Conservation (phyloP, 2,113 vertebrate genomes). For the Tor tambroides region DNA sequence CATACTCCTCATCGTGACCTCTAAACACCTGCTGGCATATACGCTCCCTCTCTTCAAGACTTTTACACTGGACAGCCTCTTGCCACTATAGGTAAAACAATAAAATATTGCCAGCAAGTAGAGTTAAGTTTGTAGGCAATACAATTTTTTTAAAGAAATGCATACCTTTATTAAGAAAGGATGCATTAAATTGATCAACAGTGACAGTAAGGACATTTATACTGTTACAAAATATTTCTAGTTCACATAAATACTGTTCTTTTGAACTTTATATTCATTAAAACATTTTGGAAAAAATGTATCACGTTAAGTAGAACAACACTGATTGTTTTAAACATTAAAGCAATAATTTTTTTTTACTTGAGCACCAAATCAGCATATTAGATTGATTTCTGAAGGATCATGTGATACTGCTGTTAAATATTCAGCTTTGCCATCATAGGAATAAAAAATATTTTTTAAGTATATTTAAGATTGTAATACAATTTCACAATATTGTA, state of each 20-base stretch:
- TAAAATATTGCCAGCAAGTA: background rate
- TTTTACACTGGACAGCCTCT: conserved; percentile 35
- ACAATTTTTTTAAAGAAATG: background rate
- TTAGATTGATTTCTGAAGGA: background rate
- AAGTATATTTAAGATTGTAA: background rate
- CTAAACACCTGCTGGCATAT: conserved; percentile 81
- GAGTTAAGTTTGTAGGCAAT: background rate
- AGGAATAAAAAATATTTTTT: background rate
- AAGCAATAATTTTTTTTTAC: background rate
- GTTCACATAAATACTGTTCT: background rate
- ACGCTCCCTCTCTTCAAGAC: conserved; percentile 66
- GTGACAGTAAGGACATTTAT: background rate
- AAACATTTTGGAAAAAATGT: background rate
- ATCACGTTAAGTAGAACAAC: background rate
- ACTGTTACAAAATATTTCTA: background rate
- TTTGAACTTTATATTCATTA: background rate
- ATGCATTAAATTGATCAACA: background rate
- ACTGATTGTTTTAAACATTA: background rate
- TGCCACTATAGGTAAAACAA: conserved; percentile 52
- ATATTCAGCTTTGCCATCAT: background rate
- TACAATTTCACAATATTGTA: background rate
- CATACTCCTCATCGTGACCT: conserved; percentile 80
- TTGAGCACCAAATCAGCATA: background rate
- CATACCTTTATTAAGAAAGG: too few species aligned
- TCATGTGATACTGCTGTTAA: background rate